Conservation (phyloP, 2,797 vertebrate genomes). For the Orientallactaga sibirica region DNA sequence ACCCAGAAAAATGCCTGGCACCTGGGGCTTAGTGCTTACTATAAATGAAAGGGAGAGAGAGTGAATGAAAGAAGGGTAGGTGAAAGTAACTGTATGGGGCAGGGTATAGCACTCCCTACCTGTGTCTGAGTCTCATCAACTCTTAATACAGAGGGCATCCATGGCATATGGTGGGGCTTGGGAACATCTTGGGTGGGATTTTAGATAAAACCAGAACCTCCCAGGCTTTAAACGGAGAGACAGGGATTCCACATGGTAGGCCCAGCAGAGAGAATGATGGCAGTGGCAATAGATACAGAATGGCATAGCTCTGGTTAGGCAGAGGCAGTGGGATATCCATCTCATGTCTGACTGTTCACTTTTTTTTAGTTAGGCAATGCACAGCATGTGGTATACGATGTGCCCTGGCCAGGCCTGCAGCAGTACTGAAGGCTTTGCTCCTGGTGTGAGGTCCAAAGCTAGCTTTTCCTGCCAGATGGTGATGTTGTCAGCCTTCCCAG, state of each 20-base stretch:
- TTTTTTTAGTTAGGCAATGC: neutral
- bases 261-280: neutral
- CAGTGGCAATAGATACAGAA: neutral
- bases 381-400: neutral
- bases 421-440: neutral
- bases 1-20: neutral
- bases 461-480: neutral
- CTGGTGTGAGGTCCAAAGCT: neutral
- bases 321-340: neutral
- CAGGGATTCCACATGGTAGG: neutral
- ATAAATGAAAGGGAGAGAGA: neutral
- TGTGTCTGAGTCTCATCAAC: neutral
- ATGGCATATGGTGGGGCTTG: neutral
- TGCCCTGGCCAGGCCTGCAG: neutral
- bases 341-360: neutral
- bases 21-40: neutral
- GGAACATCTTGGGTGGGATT: neutral
- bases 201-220: neutral
- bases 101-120: no score
- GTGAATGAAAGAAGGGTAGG: neutral
- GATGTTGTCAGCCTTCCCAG: neutral
- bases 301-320: neutral
- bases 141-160: neutral
- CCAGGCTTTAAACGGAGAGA: neutral
- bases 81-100: neutral